These are phyloP conservation scores for Luehdorfia chinensis DNA, from an alignment of 1,140 invertebrate genomes.

Conservation along the genomic window DNA sequence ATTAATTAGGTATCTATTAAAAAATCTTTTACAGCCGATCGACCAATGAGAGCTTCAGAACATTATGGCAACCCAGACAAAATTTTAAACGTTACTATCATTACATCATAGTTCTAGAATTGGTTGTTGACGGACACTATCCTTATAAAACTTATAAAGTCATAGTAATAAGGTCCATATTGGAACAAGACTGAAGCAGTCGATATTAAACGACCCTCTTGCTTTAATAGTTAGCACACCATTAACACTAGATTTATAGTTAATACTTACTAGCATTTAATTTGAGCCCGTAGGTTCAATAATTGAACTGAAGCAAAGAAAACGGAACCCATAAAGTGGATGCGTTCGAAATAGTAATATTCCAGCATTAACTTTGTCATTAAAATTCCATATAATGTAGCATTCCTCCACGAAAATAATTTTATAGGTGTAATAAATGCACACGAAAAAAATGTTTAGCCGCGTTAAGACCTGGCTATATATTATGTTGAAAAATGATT, in stretches of 20 bases:
- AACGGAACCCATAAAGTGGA: slow-evolving; percentile 10
- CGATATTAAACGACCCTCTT: slow-evolving; percentile 1
- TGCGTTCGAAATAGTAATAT: slow-evolving; percentile 6
- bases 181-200: not conserved
- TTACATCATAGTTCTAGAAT: no score
- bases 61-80: not conserved
- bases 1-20: slow-evolving; percentile 24
- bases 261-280: slow-evolving; percentile 8
- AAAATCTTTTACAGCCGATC: slow-evolving; percentile 27
- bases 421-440: no score
- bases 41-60: slow-evolving; percentile 26
- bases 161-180: not conserved
- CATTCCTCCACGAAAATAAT: slow-evolving; percentile 1
- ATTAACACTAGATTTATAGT: slow-evolving; percentile 12
- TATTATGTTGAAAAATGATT: no score
- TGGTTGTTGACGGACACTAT: not conserved
- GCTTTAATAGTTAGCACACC: slow-evolving; percentile 10
- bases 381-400: slow-evolving; percentile 11
- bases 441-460: no score
- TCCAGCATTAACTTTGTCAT: slow-evolving; percentile 7
- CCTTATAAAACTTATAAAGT: not conserved
- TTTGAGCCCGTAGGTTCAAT: slow-evolving; percentile 1
- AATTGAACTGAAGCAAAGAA: slow-evolving; percentile 4
- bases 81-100: slow-evolving; percentile 7
- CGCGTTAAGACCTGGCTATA: no score